These are phyloP conservation scores for Labrus mixtus DNA, from an alignment of 2,113 vertebrate species.

Conservation along the genomic window DNA sequence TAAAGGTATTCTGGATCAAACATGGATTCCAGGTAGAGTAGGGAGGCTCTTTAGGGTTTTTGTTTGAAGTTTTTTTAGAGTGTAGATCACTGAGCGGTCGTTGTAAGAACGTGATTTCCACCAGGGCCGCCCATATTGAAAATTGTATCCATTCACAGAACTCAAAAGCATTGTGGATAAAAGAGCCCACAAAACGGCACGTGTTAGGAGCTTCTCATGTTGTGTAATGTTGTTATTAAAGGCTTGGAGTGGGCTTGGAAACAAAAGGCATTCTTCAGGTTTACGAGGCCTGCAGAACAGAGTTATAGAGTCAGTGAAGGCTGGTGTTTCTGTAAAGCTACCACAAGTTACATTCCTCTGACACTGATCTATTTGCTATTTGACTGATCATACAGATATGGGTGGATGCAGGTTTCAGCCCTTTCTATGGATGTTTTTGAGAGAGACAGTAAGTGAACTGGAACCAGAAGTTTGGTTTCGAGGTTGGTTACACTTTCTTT, in stretches of 20 bases:
- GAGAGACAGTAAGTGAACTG: neutral
- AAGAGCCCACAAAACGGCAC: neutral
- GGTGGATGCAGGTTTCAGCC: conserved; percentile 2
- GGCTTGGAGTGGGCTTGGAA: conserved; percentile 14
- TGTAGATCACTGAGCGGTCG: too few relatives aligned
- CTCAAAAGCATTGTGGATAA: conserved; percentile 20
- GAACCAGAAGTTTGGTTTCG: neutral
- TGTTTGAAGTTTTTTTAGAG: conserved; percentile 6
- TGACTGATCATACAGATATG: neutral
- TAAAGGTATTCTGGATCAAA: conserved; percentile 23
- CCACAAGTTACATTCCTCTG: neutral
- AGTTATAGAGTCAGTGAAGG: neutral
- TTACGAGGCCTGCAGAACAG: conserved; percentile 5
- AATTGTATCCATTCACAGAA: neutral
- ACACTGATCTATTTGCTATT: conserved; percentile 22
- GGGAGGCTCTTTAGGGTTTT: conserved; percentile 20
- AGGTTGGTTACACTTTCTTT: neutral
- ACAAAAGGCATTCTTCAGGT: conserved; percentile 27
- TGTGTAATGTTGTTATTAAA: conserved; percentile 40
- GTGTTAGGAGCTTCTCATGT: conserved; percentile 2
- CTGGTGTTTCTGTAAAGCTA: neutral
- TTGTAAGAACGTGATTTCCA: conserved; percentile 28
- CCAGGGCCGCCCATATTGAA: conserved; percentile 30
- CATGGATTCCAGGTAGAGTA: conserved; percentile 5
- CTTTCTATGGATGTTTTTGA: neutral